These are phyloP conservation scores for Polydrusus cervinus DNA, from an alignment of 2,888 invertebrate genomes.

Conservation along the genomic window DNA sequence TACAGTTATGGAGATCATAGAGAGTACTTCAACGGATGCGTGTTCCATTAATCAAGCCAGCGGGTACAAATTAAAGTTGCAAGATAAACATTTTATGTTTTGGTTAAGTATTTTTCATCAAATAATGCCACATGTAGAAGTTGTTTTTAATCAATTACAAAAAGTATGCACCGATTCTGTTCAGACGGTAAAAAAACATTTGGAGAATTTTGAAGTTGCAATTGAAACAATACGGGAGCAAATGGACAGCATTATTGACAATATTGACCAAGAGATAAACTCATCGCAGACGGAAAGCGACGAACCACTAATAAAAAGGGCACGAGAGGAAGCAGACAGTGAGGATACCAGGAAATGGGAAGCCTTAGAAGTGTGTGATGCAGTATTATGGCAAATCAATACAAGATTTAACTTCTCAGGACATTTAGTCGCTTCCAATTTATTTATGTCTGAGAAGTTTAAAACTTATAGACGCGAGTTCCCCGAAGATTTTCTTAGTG, in stretches of 20 bases:
- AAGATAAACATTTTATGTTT: constrained; percentile 25
- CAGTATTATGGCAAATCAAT: background rate
- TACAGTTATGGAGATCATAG: constrained; percentile 14
- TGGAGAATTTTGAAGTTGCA: constrained; percentile 38
- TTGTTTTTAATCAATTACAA: constrained; percentile 24
- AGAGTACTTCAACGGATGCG: background rate
- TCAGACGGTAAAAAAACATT: background rate
- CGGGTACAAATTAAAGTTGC: constrained; percentile 1
- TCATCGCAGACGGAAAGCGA: background rate
- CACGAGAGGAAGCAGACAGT: background rate
- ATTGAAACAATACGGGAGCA: constrained; percentile 28
- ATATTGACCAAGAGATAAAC: constrained; percentile 43
- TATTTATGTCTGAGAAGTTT: background rate
- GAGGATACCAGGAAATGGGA: background rate
- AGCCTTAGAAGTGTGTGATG: constrained; percentile 13
- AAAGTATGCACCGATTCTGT: constrained; percentile 5
- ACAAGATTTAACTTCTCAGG: constrained; percentile 10
- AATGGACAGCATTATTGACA: constrained; percentile 31
- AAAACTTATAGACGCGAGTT: background rate
- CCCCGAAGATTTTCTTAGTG: background rate
- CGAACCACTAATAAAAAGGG: background rate
- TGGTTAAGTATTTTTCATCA: constrained; percentile 6
- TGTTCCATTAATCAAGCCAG: constrained; percentile 13
- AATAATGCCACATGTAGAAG: constrained; percentile 23
- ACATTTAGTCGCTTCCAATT: background rate